A percentile compares a stretch with the other conserved stretches of the same genome.
Conservation (phyloP, 2,113 vertebrate species). For the Baryphthengus martii region DNA sequence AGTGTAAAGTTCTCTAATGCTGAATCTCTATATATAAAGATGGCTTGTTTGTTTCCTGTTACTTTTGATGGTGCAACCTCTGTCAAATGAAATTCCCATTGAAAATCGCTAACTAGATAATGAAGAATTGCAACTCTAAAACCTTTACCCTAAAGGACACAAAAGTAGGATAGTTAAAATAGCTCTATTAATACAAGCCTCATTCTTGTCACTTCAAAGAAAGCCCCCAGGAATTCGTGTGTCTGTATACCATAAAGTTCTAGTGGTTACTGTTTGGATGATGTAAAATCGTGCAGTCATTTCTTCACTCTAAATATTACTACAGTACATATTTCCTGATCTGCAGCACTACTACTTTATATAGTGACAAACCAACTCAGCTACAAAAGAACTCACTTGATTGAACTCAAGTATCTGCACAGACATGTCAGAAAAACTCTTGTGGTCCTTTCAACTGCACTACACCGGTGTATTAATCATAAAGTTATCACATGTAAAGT, state of each 20-base stretch:
- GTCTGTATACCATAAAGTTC: neutral
- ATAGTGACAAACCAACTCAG: neutral
- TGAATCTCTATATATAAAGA: neutral
- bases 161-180: neutral
- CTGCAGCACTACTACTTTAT: neutral
- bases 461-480: neutral
- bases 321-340: neutral
- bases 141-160: neutral
- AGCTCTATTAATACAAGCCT: neutral
- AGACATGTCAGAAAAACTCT: neutral
- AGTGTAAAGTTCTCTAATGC: neutral
- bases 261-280: neutral
- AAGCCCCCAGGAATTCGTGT: neutral
- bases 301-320: neutral
- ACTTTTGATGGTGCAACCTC: neutral
- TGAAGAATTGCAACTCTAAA: neutral
- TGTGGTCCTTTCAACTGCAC: neutral
- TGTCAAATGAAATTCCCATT: neutral
- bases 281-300: neutral
- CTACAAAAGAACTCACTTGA: neutral
- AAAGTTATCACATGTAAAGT: neutral
- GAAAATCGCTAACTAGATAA: neutral
- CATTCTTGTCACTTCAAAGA: neutral
- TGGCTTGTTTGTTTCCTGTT: neutral
- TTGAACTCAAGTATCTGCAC: neutral